These are phyloP conservation scores for Gasteruption jaculator DNA, from an alignment of 2,888 invertebrate species.

Conservation along the genomic window DNA sequence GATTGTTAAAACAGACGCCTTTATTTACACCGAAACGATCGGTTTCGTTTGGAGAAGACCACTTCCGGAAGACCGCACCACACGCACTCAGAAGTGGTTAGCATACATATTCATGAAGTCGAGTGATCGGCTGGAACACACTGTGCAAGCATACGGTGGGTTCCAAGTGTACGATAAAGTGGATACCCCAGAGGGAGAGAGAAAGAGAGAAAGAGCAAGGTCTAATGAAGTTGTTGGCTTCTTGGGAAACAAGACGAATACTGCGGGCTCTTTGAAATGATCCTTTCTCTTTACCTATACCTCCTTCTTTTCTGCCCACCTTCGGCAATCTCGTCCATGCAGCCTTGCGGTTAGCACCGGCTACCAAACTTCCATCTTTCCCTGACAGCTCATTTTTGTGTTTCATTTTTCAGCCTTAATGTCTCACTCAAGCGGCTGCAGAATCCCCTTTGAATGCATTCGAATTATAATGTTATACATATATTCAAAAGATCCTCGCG, in stretches of 20 bases:
- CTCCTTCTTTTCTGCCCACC: slow-evolving; percentile 17
- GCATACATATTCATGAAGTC: slow-evolving; percentile 46
- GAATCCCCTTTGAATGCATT: no score
- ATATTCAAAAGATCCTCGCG: no score
- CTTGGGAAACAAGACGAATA: slow-evolving; percentile 42
- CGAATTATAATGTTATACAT: no score
- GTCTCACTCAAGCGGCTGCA: no score
- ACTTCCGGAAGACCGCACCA: slow-evolving; percentile 17
- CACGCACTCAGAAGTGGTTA: slow-evolving; percentile 21
- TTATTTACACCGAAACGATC: slow-evolving; percentile 20
- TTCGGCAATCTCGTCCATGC: slow-evolving; percentile 27
- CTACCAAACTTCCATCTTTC: no score
- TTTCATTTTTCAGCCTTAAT: no score
- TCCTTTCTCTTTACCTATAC: slow-evolving; percentile 11
- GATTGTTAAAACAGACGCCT: no score
- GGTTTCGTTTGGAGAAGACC: slow-evolving; percentile 13
- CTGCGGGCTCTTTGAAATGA: slow-evolving; percentile 34
- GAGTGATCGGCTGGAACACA: slow-evolving; percentile 7
- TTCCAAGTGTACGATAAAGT: slow-evolving; percentile 28
- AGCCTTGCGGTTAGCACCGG: no score
- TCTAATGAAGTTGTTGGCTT: slow-evolving; percentile 50
- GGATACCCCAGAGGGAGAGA: slow-evolving; percentile 41
- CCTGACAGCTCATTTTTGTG: no score
- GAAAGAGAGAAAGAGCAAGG: no score
- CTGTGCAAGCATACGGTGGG: slow-evolving; percentile 9